Evolutionary conservation across 2,797 vertebrate species (phyloP).

Genomic region (Darevskia nairensis): DNA sequence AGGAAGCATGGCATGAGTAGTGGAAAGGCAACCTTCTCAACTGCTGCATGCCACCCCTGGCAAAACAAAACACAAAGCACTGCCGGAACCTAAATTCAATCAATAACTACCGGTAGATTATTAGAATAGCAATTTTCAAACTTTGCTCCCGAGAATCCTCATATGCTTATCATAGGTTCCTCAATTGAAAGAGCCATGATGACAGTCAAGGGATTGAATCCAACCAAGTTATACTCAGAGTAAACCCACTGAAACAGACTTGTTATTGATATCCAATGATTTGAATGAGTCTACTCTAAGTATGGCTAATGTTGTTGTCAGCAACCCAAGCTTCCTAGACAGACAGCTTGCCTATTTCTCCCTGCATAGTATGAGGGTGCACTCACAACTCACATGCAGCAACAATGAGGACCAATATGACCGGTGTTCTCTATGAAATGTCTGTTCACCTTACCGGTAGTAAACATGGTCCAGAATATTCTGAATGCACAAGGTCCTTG

Average conservation of each 20-base stretch:
- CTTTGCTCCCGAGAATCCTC: too few relatives aligned
- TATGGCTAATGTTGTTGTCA: too few relatives aligned
- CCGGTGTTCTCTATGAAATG: neutral
- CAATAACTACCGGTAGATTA: neutral
- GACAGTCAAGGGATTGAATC: too few relatives aligned
- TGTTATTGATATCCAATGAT: too few relatives aligned
- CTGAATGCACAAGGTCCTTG: neutral
- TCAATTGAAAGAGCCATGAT: neutral
- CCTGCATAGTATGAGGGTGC: neutral
- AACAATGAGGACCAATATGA: neutral
- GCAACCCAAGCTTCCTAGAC: too few relatives aligned
- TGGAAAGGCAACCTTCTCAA: neutral
- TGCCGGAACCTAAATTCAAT: neutral
- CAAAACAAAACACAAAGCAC: neutral
- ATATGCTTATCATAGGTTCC: neutral
- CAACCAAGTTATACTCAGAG: too few relatives aligned
- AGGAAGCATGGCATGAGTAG: too few relatives aligned
- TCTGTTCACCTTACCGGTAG: neutral
- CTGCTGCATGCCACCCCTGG: neutral
- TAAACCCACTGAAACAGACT: too few relatives aligned
- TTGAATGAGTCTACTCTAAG: too few relatives aligned
- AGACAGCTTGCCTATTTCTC: too few relatives aligned
- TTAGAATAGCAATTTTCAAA: neutral
- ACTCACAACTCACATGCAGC: neutral
- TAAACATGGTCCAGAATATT: neutral